Conservation (phyloP, 2,888 invertebrate species). For the Gerris lacustris region DNA sequence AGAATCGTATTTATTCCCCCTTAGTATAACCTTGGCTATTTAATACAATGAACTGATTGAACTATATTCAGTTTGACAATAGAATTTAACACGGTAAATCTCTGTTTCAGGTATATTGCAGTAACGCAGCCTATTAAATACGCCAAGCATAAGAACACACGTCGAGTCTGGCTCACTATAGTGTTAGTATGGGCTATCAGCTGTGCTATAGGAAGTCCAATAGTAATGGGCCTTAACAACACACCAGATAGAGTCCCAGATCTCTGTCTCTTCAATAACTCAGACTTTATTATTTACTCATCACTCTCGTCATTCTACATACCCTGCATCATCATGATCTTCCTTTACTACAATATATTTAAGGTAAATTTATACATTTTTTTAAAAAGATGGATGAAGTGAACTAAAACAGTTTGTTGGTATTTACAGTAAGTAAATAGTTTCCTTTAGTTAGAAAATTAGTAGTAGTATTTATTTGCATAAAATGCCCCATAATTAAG, state of each 20-base stretch:
- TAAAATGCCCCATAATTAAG: too few relatives aligned
- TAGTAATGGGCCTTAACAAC: constrained; percentile 90
- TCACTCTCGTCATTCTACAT: constrained; percentile 98
- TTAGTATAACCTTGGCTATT: too few relatives aligned
- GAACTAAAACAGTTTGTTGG: too few relatives aligned
- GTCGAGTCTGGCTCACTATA: constrained; percentile 87
- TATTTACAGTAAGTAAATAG: too few relatives aligned
- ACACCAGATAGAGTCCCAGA: constrained; percentile 71
- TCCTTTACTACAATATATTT: constrained; percentile 94
- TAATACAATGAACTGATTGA: too few relatives aligned
- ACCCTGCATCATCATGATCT: constrained; percentile 96
- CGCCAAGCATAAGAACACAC: constrained; percentile 93
- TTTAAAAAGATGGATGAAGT: too few relatives aligned
- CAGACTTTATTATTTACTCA: constrained; percentile 95
- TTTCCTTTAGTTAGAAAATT: too few relatives aligned
- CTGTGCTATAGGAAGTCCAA: constrained; percentile 88
- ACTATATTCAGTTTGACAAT: too few relatives aligned
- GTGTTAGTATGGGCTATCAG: constrained; percentile 91
- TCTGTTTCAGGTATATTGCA: constrained; percentile 78
- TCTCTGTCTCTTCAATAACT: constrained; percentile 92
- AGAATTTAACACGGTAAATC: too few relatives aligned
- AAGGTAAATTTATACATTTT: constrained; percentile 52
- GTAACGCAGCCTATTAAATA: constrained; percentile 98
- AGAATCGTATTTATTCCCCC: too few relatives aligned
- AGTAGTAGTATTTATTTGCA: too few relatives aligned